These are phyloP conservation scores for Laothoe populi DNA, from an alignment of 2,888 invertebrate genomes.

Conservation along the genomic window DNA sequence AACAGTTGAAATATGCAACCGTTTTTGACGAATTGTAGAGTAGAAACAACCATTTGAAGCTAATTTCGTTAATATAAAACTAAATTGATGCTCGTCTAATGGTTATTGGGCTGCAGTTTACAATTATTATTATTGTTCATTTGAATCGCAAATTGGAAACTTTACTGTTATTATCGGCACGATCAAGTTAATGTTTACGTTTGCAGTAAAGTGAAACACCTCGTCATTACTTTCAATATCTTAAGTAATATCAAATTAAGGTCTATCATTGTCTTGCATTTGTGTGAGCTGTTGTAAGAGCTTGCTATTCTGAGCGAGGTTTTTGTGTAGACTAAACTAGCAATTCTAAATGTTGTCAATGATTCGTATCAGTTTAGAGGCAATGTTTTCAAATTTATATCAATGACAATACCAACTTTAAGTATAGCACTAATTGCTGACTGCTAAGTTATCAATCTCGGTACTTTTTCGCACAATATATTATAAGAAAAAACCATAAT, in stretches of 20 bases:
- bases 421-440: background rate
- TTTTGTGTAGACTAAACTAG: background rate
- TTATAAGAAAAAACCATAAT: background rate
- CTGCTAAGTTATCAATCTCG: background rate
- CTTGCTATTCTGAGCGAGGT: background rate
- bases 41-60: background rate
- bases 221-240: slow-evolving; percentile 37
- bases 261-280: slow-evolving; percentile 10
- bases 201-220: slow-evolving; percentile 15
- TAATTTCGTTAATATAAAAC: slow-evolving; percentile 32
- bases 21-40: background rate
- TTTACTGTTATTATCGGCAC: slow-evolving; percentile 39
- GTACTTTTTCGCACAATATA: background rate
- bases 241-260: slow-evolving; percentile 33
- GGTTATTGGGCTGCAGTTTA: slow-evolving; percentile 29
- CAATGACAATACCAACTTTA: background rate
- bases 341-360: background rate
- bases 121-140: slow-evolving; percentile 44
- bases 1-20: no score
- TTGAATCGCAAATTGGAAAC: slow-evolving; percentile 42
- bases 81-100: slow-evolving; percentile 29
- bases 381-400: background rate
- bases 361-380: no score
- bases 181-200: slow-evolving; percentile 37
- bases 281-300: background rate